Base-by-base conservation (phyloP, 1,140 invertebrate species). In the Dreissena rostriformis region DNA sequence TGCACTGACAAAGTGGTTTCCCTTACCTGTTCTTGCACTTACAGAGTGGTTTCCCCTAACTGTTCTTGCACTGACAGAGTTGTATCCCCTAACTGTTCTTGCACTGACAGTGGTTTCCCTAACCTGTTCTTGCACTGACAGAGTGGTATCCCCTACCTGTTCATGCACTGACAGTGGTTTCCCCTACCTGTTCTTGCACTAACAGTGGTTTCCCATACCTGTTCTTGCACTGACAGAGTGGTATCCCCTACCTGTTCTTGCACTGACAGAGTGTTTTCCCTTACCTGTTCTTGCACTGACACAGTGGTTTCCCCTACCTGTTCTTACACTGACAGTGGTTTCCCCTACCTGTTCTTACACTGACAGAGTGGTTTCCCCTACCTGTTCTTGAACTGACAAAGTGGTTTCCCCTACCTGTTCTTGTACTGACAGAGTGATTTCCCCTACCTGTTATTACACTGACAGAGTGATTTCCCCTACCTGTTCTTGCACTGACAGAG, bases 401-500 rank as follows among this genome's bases (percentile, higher is more conserved):
- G n/a, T n/a, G 39, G 39, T 39, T 39, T 39, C 2, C 8, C 2
- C 39, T 39, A 39, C 39, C 2, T 8, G 2, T 5, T 39, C 8
- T 8, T 39, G 2, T n/a, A n/a, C n/a, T n/a, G n/a, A n/a, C n/a
- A 19, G 57, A n/a, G 57, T 61, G 57, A 6, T 24, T 57, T 61
- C 57, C 57, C 17, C 2, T 24, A 61, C 4, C 28, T 17, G 26
- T 22, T 28, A 4, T 68, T 73, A 1, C 71, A 28, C 15, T 39
- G 12, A 70, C 19, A 24, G 19, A n/a, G 22, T 68, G 19, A 15
- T 39, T 52, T 26, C 29, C 55, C 51, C 39, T 49, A 88, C 85
- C 82, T 88, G 86, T 57, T 88, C 83, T 51, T 80, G 77, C 5
- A 87, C 26, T 12, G 86, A 68, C 8, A 82, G 39, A 77, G 67